phyloP scores from a whole-genome alignment of 2,888 invertebrate genomes.

The Malacosoma neustria region DNA sequence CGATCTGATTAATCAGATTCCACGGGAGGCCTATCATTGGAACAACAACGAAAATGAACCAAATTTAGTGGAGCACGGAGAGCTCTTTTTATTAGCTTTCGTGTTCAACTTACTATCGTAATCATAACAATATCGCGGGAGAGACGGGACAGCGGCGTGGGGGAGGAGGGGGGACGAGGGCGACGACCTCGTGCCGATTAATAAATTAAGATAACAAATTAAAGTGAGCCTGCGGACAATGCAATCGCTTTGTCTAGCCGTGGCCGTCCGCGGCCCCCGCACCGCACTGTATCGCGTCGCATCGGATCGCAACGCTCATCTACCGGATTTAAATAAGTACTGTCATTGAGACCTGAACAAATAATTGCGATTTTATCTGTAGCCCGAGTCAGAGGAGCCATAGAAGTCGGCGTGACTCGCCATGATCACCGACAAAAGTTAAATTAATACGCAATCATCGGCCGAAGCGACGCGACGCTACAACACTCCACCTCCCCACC shows the following conservation, averaged over 20 bases:
- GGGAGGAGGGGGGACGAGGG: not conserved
- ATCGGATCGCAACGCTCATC: not conserved
- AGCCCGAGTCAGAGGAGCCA: not conserved
- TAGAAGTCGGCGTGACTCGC: not conserved
- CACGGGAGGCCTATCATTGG: too few species aligned
- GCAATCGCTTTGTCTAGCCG: constrained; percentile 23
- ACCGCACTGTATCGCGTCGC: not conserved
- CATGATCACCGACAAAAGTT: not conserved
- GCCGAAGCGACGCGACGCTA: constrained; percentile 1
- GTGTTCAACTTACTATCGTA: not conserved
- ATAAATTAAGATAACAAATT: constrained; percentile 56
- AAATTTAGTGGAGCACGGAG: constrained; percentile 1
- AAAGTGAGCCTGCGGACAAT: constrained; percentile 36
- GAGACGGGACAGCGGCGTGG: not conserved
- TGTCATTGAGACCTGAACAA: not conserved
- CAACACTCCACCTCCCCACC: not conserved
- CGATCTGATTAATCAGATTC: too few species aligned
- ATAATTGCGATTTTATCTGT: not conserved
- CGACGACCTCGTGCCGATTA: constrained; percentile 24
- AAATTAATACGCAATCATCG: not conserved
- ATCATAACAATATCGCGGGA: not conserved
- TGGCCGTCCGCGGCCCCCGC: constrained; percentile 1
- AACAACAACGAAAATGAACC: not conserved
- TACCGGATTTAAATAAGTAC: not conserved
- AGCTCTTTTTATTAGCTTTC: not conserved